Evolutionary conservation across 2,113 vertebrate species (phyloP).

Genomic region (Meles meles): DNA sequence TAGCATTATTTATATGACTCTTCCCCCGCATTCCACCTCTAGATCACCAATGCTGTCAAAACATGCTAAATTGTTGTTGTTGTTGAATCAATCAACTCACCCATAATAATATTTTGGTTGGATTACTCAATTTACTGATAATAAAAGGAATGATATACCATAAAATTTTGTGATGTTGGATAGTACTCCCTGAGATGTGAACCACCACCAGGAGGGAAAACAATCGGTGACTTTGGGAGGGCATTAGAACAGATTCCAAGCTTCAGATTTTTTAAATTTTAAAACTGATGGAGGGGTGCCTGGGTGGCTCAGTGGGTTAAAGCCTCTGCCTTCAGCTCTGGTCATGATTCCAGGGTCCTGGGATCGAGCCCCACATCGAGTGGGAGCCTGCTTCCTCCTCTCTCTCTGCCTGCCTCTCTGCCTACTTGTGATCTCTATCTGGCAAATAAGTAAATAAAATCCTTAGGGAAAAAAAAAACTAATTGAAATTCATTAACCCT

Average conservation of each 20-base stretch:
- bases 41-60: background rate
- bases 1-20: background rate
- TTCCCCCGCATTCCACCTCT: background rate
- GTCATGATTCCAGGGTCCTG: too few relatives aligned
- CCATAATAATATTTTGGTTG: background rate
- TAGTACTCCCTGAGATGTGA: background rate
- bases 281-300: background rate
- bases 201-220: background rate
- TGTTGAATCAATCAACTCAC: background rate
- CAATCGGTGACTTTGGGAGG: background rate
- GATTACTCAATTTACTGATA: background rate
- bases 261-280: conserved; percentile 5
- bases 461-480: background rate
- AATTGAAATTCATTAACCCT: background rate
- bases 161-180: background rate
- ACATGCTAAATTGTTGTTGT: background rate
- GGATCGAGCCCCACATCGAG: too few relatives aligned
- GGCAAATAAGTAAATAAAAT: too few relatives aligned
- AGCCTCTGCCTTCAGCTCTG: too few relatives aligned
- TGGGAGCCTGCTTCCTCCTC: too few relatives aligned
- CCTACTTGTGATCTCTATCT: too few relatives aligned
- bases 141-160: background rate
- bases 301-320: too few relatives aligned
- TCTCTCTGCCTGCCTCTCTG: too few relatives aligned
- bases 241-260: background rate